phyloP scores from a whole-genome alignment of 2,888 invertebrate genomes.

The Amphiduros pacificus region DNA sequence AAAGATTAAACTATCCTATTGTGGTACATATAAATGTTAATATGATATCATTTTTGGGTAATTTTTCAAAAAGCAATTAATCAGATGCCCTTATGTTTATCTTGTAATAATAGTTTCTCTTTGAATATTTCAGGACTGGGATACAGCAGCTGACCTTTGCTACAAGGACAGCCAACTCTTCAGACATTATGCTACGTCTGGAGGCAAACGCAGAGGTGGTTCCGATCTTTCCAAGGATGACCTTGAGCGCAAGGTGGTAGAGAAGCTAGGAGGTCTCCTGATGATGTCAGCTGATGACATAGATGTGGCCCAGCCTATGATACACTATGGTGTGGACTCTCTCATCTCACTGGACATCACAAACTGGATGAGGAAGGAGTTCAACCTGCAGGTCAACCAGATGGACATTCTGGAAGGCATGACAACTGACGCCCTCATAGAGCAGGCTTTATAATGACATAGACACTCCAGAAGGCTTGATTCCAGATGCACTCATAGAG shows the following conservation, averaged over 20 bases:
- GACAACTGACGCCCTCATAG: conserved; percentile 1
- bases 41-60: too few species aligned
- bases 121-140: conserved; percentile 6
- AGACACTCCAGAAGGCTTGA: too few species aligned
- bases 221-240: conserved; percentile 4
- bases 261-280: conserved; percentile 1
- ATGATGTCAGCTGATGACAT: conserved; percentile 13
- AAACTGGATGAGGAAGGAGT: conserved; percentile 15
- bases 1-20: too few species aligned
- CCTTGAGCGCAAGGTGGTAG: background rate
- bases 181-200: background rate
- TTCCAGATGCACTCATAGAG: too few species aligned
- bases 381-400: conserved; percentile 10
- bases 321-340: conserved; percentile 9
- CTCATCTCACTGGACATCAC: conserved; percentile 12
- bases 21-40: too few species aligned
- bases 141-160: background rate
- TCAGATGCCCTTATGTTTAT: too few species aligned
- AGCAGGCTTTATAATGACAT: too few species aligned
- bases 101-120: too few species aligned
- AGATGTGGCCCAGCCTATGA: conserved; percentile 3
- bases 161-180: background rate
- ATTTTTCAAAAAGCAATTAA: too few species aligned
- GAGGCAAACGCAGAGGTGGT: background rate
- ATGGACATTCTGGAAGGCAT: conserved; percentile 12